A percentile compares a stretch with the other conserved stretches of the same genome.
These are phyloP conservation scores for Listronotus oregonensis DNA, from an alignment of 1,140 invertebrate genomes.

Conservation along the genomic window DNA sequence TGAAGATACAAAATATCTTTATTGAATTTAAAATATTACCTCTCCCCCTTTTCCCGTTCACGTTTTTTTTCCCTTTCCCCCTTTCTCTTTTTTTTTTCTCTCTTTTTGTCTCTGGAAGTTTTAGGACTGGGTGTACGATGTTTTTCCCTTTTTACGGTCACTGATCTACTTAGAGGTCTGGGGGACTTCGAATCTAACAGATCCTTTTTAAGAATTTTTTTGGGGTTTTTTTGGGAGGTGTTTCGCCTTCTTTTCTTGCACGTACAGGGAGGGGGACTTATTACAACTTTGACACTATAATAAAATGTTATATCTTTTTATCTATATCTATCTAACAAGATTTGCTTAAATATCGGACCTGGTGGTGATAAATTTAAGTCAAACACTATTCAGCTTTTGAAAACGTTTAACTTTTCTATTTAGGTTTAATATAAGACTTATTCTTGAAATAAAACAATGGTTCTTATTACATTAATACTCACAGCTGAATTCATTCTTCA, in stretches of 20 bases:
- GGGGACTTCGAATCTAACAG: constrained; percentile 53
- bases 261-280: constrained; percentile 52
- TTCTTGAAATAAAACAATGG: too few relatives aligned
- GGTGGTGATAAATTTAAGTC: too few relatives aligned
- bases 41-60: constrained; percentile 47
- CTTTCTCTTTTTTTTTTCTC: constrained; percentile 51
- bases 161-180: constrained; percentile 44
- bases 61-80: constrained; percentile 47
- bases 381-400: too few relatives aligned
- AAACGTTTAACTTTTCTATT: too few relatives aligned
- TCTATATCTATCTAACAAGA: too few relatives aligned
- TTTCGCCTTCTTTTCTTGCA: constrained; percentile 53
- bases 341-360: too few relatives aligned
- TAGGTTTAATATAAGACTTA: too few relatives aligned
- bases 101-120: constrained; percentile 51
- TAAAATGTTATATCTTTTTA: constrained; percentile 44
- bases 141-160: constrained; percentile 53
- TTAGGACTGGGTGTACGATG: constrained; percentile 55
- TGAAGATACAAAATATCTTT: too few relatives aligned
- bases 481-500: too few relatives aligned
- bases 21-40: constrained; percentile 47
- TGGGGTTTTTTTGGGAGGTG: constrained; percentile 55
- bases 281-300: constrained; percentile 17
- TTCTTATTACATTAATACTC: too few relatives aligned
- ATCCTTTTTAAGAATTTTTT: constrained; percentile 47